Evolutionary conservation across 2,113 vertebrate genomes (phyloP).

Genomic region (Triplophysa rosa): DNA sequence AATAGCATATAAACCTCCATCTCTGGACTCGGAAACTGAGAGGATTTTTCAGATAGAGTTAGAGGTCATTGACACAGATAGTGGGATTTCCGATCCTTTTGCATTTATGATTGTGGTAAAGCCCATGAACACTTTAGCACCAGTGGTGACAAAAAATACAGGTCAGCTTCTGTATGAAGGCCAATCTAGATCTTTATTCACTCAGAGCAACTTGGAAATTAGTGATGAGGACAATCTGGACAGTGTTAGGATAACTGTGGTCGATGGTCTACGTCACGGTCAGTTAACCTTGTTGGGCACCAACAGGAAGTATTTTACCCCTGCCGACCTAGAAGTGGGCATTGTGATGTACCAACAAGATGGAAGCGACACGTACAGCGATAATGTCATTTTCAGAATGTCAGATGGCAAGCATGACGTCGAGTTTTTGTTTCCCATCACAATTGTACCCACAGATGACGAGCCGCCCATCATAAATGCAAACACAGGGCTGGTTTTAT

Average conservation of each 20-base stretch:
- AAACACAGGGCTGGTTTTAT: constrained; percentile 87
- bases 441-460: constrained; percentile 89
- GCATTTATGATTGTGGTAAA: constrained; percentile 94
- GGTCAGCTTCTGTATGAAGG: constrained; percentile 94
- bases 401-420: constrained; percentile 86
- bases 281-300: constrained; percentile 79
- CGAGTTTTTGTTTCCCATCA: constrained; percentile 93
- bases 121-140: constrained; percentile 92
- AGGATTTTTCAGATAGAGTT: constrained; percentile 90
- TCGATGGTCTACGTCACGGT: constrained; percentile 88
- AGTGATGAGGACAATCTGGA: constrained; percentile 90
- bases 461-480: constrained; percentile 89
- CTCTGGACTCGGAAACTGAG: constrained; percentile 84
- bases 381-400: constrained; percentile 92
- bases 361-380: constrained; percentile 86
- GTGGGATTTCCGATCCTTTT: constrained; percentile 88
- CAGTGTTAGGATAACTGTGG: constrained; percentile 78
- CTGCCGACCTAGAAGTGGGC: constrained; percentile 79
- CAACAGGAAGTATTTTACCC: constrained; percentile 79
- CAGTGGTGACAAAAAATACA: constrained; percentile 86
- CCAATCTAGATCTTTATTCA: constrained; percentile 86
- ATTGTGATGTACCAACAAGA: constrained; percentile 88
- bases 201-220: constrained; percentile 81
- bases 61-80: constrained; percentile 88
- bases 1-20: constrained; percentile 88